These are phyloP conservation scores for Neocrepidodera transversa DNA, from an alignment of 2,888 invertebrate species.

Conservation along the genomic window DNA sequence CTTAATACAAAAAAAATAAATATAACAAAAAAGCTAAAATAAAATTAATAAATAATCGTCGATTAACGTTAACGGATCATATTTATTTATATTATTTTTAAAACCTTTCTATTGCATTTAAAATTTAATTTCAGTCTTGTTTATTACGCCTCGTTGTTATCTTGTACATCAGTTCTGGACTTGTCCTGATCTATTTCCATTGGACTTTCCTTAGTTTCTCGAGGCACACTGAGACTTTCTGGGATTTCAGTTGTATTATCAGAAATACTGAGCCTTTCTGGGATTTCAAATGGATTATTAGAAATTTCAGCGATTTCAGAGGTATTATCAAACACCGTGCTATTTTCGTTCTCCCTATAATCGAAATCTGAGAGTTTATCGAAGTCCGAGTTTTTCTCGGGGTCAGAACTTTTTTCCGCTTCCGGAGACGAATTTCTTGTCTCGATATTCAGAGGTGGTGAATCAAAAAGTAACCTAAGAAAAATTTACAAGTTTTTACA, in stretches of 20 bases:
- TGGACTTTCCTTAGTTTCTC: background rate
- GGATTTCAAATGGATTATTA: no score
- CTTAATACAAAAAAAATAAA: no score
- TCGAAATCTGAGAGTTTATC: conserved; percentile 46
- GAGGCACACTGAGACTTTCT: background rate
- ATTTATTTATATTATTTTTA: no score
- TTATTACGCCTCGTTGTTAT: background rate
- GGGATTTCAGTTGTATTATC: background rate
- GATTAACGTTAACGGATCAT: no score
- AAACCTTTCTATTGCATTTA: background rate
- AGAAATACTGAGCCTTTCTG: background rate
- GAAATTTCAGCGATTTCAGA: background rate
- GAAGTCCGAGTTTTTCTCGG: conserved; percentile 41
- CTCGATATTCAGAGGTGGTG: background rate
- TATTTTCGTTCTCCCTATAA: conserved; percentile 15
- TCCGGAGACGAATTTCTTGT: conserved; percentile 28
- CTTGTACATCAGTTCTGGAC: background rate
- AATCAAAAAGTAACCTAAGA: background rate
- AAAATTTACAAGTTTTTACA: background rate
- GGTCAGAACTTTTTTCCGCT: conserved; percentile 37
- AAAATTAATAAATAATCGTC: no score
- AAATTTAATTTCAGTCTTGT: conserved; percentile 18
- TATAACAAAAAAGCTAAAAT: no score
- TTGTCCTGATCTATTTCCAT: conserved; percentile 8
- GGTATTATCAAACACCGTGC: background rate